Base-by-base conservation (phyloP, 1,140 invertebrate genomes). In the Bombus waltoni region DNA sequence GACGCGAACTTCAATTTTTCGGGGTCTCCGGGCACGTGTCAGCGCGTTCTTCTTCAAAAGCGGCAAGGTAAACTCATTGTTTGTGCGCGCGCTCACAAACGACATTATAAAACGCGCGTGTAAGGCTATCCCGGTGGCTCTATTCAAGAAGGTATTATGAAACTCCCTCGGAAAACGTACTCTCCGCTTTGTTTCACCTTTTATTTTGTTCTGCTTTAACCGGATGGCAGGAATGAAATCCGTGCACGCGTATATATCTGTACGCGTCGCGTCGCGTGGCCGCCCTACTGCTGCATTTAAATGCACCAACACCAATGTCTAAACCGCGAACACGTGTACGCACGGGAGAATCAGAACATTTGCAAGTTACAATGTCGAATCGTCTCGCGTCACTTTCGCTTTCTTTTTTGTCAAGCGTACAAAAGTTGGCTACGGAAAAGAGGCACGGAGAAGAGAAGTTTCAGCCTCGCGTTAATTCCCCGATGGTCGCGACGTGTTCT, bases 341-440 rank as follows among this genome's bases (percentile, higher is more conserved):
- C 80, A 70, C 75, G 68, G 47, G 68, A 32, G 57, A 57, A 70
- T 62, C 32, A 66, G 65, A 40, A 57, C 82, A 57, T 47, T 70
- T 88, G 9, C 80, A 77, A 71, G 35, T 70, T 66, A 83, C 87
- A 90, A 90, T 80, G 89, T 86, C 85, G 87, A 91, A 92, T 91
- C 82, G 88, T 93, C 87, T 92, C 89, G 81, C 85, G 88, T 92
- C 93, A 93, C 93, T 94, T 93, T 94, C 93, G 87, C 91, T 93
- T 93, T 94, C 90, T 90, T 93, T 70, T 92, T 86, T 86, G 65
- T 87, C 88, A 62, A 35, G 42, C n/a, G 28, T 13, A 47, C 32
- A 35, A 35, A 40, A 42, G 38, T 32, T 10, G 15, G 5, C 25
- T 5, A 32, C 18, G 38, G 10, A n/a, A 22, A 53, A 32, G 28